Evolutionary conservation across 2,888 invertebrate species (phyloP).

Genomic region (Andrena flavipes): DNA sequence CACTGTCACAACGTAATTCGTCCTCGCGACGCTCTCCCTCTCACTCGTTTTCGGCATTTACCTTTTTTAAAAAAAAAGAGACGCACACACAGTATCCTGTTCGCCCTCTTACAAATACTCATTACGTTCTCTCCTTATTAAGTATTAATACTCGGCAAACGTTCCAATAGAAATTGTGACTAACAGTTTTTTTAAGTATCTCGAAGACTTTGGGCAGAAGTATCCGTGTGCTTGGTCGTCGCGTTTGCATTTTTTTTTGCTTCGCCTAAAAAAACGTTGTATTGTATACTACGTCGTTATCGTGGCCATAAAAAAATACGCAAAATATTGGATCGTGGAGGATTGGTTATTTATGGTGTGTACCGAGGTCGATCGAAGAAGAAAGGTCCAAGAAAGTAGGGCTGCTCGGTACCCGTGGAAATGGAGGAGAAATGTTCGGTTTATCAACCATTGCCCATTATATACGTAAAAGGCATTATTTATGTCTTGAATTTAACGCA

Average conservation of each 20-base stretch:
- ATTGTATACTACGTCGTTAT: constrained; percentile 22
- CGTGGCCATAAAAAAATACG: constrained; percentile 46
- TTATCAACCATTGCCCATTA: background rate
- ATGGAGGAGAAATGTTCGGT: background rate
- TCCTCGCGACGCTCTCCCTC: constrained; percentile 16
- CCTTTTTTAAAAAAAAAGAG: background rate
- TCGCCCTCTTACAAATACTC: background rate
- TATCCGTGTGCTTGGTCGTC: constrained; percentile 46
- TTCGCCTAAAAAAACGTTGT: constrained; percentile 14
- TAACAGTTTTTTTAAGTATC: constrained; percentile 17
- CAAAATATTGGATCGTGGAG: constrained; percentile 36
- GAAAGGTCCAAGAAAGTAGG: background rate
- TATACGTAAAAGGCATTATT: too few relatives aligned
- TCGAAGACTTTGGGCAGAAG: constrained; percentile 10
- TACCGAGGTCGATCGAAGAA: constrained; percentile 1
- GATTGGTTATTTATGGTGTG: background rate
- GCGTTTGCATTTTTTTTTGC: constrained; percentile 6
- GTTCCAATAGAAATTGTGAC: constrained; percentile 29
- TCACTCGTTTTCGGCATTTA: constrained; percentile 29
- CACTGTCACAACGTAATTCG: constrained; percentile 10
- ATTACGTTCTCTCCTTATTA: background rate
- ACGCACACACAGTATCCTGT: background rate
- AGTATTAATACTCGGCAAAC: constrained; percentile 15
- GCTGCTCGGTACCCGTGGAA: background rate
- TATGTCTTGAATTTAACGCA: too few relatives aligned